Evolutionary conservation across 2,113 vertebrate species (phyloP).

Genomic region (Micronycteris hirsuta): DNA sequence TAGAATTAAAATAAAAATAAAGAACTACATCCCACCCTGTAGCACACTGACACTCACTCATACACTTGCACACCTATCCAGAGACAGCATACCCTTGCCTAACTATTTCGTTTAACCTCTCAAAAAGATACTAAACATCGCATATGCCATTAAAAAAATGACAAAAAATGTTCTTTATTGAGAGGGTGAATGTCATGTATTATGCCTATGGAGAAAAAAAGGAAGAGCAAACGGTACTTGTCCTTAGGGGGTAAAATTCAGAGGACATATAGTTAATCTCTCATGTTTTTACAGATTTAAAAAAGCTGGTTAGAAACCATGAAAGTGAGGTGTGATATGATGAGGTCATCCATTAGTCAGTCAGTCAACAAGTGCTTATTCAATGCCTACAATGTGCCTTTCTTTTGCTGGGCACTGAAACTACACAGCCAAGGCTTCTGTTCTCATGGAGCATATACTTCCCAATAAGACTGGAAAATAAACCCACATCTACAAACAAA

Average conservation of each 20-base stretch:
- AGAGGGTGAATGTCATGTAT: background rate
- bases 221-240: background rate
- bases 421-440: background rate
- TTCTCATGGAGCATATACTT: background rate
- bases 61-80: background rate
- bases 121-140: background rate
- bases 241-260: background rate
- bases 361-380: too few relatives aligned
- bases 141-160: background rate
- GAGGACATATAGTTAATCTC: background rate
- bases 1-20: background rate
- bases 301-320: background rate
- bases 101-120: background rate
- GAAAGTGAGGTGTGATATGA: background rate
- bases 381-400: rapidly evolving
- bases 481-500: background rate
- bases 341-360: background rate
- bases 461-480: background rate
- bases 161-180: background rate
- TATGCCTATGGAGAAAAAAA: background rate
- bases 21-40: too few relatives aligned
- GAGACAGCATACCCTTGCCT: background rate
- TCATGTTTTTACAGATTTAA: background rate
- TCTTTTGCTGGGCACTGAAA: background rate
- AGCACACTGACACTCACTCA: background rate